Evolutionary conservation across 2,888 invertebrate genomes (phyloP).

Genomic region (Malthinus seriepunctatus): DNA sequence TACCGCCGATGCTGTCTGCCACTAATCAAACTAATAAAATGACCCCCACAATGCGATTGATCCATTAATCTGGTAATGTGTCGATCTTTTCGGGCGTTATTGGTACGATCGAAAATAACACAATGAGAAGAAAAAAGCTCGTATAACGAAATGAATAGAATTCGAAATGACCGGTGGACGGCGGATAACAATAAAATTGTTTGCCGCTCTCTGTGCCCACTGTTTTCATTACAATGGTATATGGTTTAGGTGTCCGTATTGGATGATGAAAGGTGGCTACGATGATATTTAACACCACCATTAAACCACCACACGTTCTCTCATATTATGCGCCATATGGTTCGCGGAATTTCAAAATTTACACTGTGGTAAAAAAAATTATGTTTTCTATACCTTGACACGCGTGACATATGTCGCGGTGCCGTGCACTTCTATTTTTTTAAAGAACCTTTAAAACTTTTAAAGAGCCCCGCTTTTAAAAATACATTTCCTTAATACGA

Average conservation of each 20-base stretch:
- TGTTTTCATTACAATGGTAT: slow-evolving; percentile 9
- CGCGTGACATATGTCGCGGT: slow-evolving; percentile 15
- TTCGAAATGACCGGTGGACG: slow-evolving; percentile 26
- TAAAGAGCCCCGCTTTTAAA: too few species aligned
- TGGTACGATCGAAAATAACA: slow-evolving; percentile 16
- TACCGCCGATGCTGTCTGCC: too few species aligned
- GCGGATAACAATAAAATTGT: slow-evolving; percentile 10
- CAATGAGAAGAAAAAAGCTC: slow-evolving; percentile 13
- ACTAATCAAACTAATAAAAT: slow-evolving; percentile 23
- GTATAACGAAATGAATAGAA: slow-evolving; percentile 11
- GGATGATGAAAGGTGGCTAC: slow-evolving; percentile 19
- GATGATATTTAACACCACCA: slow-evolving; percentile 27
- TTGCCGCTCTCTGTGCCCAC: slow-evolving; percentile 8
- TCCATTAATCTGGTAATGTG: slow-evolving; percentile 38
- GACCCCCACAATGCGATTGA: slow-evolving; percentile 28
- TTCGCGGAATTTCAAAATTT: slow-evolving; percentile 17
- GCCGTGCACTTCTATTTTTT: background rate
- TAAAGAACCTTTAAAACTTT: too few species aligned
- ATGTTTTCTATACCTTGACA: slow-evolving; percentile 9
- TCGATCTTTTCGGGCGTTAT: slow-evolving; percentile 36
- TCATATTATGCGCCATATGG: slow-evolving; percentile 21
- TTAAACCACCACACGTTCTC: slow-evolving; percentile 13
- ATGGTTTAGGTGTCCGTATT: slow-evolving; percentile 14
- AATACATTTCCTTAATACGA: too few species aligned
- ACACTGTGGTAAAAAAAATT: slow-evolving; percentile 5